Conservation (phyloP, 2,797 vertebrate genomes). For the Ficedula albicollis region DNA sequence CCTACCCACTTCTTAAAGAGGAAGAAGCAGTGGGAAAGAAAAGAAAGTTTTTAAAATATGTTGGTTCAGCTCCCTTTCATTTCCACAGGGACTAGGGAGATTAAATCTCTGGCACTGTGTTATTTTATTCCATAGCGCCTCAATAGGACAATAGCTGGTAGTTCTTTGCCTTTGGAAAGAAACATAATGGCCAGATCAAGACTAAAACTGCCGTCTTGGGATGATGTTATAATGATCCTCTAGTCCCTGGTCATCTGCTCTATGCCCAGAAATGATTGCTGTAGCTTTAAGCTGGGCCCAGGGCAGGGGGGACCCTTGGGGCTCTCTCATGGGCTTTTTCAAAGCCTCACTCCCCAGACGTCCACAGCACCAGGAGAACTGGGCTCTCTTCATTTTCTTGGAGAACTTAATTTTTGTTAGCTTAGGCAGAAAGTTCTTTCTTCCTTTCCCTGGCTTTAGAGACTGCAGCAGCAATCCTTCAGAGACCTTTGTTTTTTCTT, state of each 20-base stretch:
- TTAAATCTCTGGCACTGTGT: background rate
- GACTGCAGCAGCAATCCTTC: background rate
- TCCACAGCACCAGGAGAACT: fast-evolving
- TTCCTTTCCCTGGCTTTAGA: background rate
- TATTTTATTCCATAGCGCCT: background rate
- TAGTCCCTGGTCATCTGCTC: background rate
- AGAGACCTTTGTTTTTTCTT: background rate
- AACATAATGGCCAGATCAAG: background rate
- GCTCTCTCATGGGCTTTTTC: background rate
- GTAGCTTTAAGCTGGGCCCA: background rate
- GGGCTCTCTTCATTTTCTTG: background rate
- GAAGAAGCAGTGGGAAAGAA: background rate
- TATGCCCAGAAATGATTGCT: background rate
- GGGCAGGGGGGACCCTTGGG: background rate
- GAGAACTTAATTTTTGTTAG: background rate
- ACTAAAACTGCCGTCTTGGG: background rate
- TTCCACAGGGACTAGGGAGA: background rate
- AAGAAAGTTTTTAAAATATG: background rate
- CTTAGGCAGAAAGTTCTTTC: background rate
- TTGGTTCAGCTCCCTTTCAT: background rate
- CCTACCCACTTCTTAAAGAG: background rate
- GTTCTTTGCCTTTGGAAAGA: background rate
- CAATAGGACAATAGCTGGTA: background rate
- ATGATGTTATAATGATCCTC: background rate
- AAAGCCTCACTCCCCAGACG: background rate